Evolutionary conservation across 1,140 invertebrate genomes (phyloP).

Genomic region (Sitophilus oryzae): DNA sequence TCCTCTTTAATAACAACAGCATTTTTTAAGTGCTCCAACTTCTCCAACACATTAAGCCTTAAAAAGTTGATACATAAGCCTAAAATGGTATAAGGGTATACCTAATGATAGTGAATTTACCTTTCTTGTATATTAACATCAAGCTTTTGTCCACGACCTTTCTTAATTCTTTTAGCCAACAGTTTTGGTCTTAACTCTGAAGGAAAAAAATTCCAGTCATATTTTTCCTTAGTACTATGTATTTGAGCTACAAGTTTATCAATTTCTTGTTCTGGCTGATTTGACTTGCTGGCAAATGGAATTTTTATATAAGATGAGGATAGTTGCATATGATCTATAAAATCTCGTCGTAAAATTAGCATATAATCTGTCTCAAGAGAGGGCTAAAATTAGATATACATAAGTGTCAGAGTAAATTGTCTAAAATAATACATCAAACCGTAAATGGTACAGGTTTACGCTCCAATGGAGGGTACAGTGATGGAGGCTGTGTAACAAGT

Average conservation of each 20-base stretch:
- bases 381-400: conserved; percentile 32
- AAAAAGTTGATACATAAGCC: too few species aligned
- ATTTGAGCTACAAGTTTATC: conserved; percentile 55
- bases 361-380: conserved; percentile 50
- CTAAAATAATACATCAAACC: conserved; percentile 26
- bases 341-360: conserved; percentile 55
- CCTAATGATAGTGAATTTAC: conserved; percentile 19
- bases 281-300: conserved; percentile 43
- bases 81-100: too few species aligned
- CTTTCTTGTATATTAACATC: conserved; percentile 42
- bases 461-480: conserved; percentile 57
- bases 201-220: conserved; percentile 54
- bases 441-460: conserved; percentile 51
- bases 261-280: conserved; percentile 59
- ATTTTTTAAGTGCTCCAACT: conserved; percentile 51
- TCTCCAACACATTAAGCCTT: conserved; percentile 49
- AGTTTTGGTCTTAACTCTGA: conserved; percentile 51
- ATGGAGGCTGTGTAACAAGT: conserved; percentile 58
- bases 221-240: conserved; percentile 44
- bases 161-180: conserved; percentile 29
- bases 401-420: too few species aligned
- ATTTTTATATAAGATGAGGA: conserved; percentile 48
- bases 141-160: conserved; percentile 25
- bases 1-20: conserved; percentile 48
- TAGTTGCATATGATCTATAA: conserved; percentile 51